Evolutionary conservation across 2,797 vertebrate species (phyloP).

Genomic region (Salarias fasciatus): DNA sequence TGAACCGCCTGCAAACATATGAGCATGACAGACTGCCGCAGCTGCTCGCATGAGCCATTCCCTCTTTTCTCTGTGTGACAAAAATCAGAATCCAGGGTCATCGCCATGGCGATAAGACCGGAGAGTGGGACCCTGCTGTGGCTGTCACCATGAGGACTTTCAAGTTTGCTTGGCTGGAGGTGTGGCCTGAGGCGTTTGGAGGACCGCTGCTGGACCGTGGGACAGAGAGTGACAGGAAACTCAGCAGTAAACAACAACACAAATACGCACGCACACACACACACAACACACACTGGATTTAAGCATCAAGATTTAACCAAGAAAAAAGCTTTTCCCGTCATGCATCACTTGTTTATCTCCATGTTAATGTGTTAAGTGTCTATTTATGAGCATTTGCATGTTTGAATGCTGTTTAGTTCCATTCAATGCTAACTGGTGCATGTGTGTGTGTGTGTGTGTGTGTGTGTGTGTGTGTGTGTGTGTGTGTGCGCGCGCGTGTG

Average conservation of each 20-base stretch:
- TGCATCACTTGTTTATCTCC: neutral
- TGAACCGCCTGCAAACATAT: neutral
- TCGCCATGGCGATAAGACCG: slow-evolving; percentile 38
- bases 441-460: neutral
- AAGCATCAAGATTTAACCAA: too few relatives aligned
- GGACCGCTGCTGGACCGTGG: slow-evolving; percentile 46
- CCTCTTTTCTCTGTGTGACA: too few relatives aligned
- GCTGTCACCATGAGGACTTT: slow-evolving; percentile 69
- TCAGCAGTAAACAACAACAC: slow-evolving; percentile 23
- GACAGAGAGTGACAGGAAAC: slow-evolving; percentile 44
- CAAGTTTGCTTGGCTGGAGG: slow-evolving; percentile 67
- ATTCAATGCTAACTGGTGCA: neutral
- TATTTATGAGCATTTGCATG: slow-evolving; percentile 1
- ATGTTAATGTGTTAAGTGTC: neutral
- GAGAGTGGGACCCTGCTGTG: slow-evolving; percentile 31
- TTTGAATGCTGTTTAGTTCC: neutral
- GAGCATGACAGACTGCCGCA: slow-evolving; percentile 18
- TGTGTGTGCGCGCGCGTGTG: neutral
- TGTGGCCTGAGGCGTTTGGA: slow-evolving; percentile 60
- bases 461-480: neutral
- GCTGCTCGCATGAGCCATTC: neutral
- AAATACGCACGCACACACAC: neutral
- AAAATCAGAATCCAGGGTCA: slow-evolving; percentile 44
- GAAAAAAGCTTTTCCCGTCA: slow-evolving; percentile 1
- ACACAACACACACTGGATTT: neutral